These are phyloP conservation scores for Syndactyla subalaris DNA, from an alignment of 2,797 vertebrate genomes.

Conservation along the genomic window DNA sequence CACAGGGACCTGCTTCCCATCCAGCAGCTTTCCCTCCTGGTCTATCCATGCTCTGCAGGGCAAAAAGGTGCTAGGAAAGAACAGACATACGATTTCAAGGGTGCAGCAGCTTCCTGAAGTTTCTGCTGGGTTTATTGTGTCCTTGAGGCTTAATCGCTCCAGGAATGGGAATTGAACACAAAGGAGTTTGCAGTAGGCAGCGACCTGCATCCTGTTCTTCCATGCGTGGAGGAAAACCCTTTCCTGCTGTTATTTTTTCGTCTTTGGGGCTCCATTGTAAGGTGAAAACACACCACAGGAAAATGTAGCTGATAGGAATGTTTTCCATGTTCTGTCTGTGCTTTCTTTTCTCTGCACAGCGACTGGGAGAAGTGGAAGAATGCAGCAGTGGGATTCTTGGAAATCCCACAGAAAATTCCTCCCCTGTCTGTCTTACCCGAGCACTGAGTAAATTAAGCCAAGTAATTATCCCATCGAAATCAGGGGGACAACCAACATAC, in stretches of 20 bases:
- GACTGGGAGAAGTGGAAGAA: not conserved
- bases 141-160: not conserved
- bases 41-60: not conserved
- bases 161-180: constrained; percentile 26
- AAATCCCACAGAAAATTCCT: not conserved
- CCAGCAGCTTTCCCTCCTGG: not conserved
- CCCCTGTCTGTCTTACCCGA: not conserved
- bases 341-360: constrained; percentile 42
- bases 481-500: not conserved
- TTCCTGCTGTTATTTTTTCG: constrained; percentile 62
- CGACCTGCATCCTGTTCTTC: constrained; percentile 42
- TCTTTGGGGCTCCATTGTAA: constrained; percentile 65
- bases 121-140: not conserved
- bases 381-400: not conserved
- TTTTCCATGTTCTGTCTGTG: not conserved
- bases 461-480: not conserved
- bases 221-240: constrained; percentile 56
- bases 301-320: constrained; percentile 17
- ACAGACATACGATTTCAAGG: not conserved
- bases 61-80: not conserved
- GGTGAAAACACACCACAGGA: constrained; percentile 43
- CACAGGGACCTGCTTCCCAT: not conserved
- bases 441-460: not conserved
- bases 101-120: not conserved
- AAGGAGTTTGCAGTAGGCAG: constrained; percentile 44